phyloP scores from a whole-genome alignment of 2,888 invertebrate genomes.

The Drosophila lutescens region DNA sequence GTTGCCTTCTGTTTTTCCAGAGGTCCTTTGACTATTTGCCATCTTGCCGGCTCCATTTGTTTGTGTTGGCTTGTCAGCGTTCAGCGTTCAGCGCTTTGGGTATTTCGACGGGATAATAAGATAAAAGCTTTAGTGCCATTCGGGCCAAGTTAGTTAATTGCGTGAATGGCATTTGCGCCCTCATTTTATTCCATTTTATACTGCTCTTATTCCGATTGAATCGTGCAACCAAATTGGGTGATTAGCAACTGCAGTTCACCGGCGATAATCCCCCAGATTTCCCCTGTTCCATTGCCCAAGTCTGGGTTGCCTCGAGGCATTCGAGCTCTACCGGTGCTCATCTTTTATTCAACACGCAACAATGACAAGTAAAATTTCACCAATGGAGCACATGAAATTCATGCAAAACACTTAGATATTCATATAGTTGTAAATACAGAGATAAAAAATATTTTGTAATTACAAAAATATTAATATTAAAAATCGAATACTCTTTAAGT shows the following conservation, averaged over 20 bases:
- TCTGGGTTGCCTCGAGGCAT: constrained; percentile 7
- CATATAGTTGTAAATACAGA: constrained; percentile 39
- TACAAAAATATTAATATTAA: too few relatives aligned
- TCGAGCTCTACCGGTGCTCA: constrained; percentile 27
- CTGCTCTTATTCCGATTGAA: constrained; percentile 45
- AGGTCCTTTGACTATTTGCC: constrained; percentile 58
- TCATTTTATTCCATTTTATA: constrained; percentile 16
- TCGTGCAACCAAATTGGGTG: constrained; percentile 44
- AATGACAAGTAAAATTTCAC: constrained; percentile 53
- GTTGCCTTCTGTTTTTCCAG: constrained; percentile 37
- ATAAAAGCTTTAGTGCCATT: constrained; percentile 74
- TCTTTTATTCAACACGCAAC: constrained; percentile 52
- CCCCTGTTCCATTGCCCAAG: neutral
- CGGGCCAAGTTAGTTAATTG: constrained; percentile 71
- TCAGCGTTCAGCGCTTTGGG: constrained; percentile 40
- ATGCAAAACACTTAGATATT: constrained; percentile 61
- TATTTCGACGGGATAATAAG: constrained; percentile 68
- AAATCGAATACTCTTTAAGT: too few relatives aligned
- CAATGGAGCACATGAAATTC: constrained; percentile 44
- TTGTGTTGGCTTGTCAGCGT: constrained; percentile 51
- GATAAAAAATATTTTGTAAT: too few relatives aligned
- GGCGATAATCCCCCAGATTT: constrained; percentile 21
- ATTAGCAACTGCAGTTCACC: constrained; percentile 41
- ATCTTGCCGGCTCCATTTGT: constrained; percentile 54
- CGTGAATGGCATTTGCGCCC: constrained; percentile 47